Conservation (phyloP, 2,888 invertebrate genomes). For the Leuctra nigra region DNA sequence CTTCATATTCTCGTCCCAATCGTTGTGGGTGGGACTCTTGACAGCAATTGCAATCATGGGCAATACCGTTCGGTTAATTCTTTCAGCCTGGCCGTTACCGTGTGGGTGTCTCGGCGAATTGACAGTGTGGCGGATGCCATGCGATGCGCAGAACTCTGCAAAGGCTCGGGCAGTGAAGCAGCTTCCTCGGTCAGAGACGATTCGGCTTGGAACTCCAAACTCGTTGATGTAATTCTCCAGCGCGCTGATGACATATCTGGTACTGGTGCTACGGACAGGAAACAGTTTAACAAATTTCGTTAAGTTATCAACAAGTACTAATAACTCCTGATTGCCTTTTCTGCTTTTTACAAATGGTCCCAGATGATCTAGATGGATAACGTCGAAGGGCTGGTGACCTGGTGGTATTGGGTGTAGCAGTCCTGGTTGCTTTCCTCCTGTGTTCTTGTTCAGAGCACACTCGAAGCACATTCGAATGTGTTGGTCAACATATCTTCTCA, state of each 20-base stretch:
- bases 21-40: background rate
- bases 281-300: no score
- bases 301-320: background rate
- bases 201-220: constrained; percentile 30
- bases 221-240: background rate
- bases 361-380: constrained; percentile 1
- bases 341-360: background rate
- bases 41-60: constrained; percentile 22
- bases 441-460: background rate
- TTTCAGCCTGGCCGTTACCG: constrained; percentile 29
- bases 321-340: background rate
- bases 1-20: background rate
- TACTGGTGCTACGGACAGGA: background rate
- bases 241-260: background rate
- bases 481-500: background rate
- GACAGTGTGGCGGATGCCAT: constrained; percentile 31
- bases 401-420: background rate
- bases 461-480: background rate
- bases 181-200: constrained; percentile 33
- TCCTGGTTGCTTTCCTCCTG: background rate
- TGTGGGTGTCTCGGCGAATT: constrained; percentile 31
- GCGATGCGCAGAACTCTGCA: constrained; percentile 28
- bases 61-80: constrained; percentile 28
- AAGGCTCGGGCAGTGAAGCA: constrained; percentile 32
- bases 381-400: background rate